Base-by-base conservation (phyloP, 2,888 invertebrate species). In the Hipparchia sbordonii region DNA sequence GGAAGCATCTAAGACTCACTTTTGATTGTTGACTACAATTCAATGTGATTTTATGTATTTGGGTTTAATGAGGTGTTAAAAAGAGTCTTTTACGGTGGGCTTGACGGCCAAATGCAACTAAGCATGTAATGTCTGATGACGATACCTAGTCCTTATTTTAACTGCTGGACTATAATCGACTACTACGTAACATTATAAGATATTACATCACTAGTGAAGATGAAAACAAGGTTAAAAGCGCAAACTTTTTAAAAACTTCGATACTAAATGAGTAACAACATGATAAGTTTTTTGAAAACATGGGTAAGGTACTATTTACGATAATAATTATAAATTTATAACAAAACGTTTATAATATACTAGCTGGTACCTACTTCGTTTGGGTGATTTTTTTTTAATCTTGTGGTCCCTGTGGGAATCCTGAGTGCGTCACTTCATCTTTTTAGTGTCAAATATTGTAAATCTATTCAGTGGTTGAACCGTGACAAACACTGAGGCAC, bases 11-110 rank as follows among this genome's bases (percentile, higher is more conserved):
- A 72, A 72, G 52, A 63, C 1, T 54, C 12, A 23, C 13, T 63
- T 48, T 75, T 59, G 23, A 12, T 10, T 66, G 23, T 10, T 4
- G 45, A 39, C 7, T 13, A n/a, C 10, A 52, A 45, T 45, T 46
- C n/a, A 45, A 61, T 23, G n/a, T 66, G 39, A 67, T 52, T 65
- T 69, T 52, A 70, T 62, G 12, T 12, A 56, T 62, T 61, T 59
- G 72, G 65, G 23, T 3, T 72, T 54, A n/a, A 75, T 63, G 67
- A 73, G 62, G 59, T 73, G 74, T 71, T 70, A 71, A 73, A 73
- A 59, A 48, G 65, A 68, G 10, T 62, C 71, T 54, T 74, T 72
- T 72, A 72, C 70, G 48, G 59, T 67, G 46, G 59, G 48, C 45
- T 61, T 71, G 52, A 71, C 10, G 66, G 67, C 48, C 67, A 13